Evolutionary conservation across 1,140 invertebrate species (phyloP).

Genomic region (Homalodisca vitripennis): DNA sequence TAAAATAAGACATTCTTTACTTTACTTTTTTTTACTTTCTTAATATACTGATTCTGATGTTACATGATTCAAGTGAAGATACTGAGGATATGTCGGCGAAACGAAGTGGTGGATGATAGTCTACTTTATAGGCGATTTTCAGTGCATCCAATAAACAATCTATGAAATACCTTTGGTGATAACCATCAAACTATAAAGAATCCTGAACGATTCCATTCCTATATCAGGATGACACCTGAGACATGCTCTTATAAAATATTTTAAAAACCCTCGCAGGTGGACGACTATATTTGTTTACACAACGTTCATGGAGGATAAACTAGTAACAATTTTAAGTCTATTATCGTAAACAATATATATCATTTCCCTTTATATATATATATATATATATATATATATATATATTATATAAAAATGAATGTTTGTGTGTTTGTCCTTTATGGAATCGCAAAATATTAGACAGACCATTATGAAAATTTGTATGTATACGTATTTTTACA

Average conservation of each 20-base stretch:
- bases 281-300: not conserved
- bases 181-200: not conserved
- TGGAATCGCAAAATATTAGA: too few relatives aligned
- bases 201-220: not conserved
- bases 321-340: too few relatives aligned
- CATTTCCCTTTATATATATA: too few relatives aligned
- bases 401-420: too few relatives aligned
- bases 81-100: not conserved
- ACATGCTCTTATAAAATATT: not conserved
- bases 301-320: not conserved
- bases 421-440: too few relatives aligned
- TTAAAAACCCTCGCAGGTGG: not conserved
- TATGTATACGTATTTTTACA: too few relatives aligned
- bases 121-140: slow-evolving; percentile 1
- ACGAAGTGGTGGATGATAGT: not conserved
- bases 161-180: not conserved
- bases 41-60: not conserved
- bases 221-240: not conserved
- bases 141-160: not conserved
- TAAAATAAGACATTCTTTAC: too few relatives aligned
- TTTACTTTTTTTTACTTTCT: not conserved
- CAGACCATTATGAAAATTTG: too few relatives aligned
- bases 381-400: too few relatives aligned
- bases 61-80: not conserved
- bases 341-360: too few relatives aligned